Evolutionary conservation across 2,113 vertebrate genomes (phyloP), one percentile per base, ranked within the genome.

Genomic region (Neoarius graeffei): DNA sequence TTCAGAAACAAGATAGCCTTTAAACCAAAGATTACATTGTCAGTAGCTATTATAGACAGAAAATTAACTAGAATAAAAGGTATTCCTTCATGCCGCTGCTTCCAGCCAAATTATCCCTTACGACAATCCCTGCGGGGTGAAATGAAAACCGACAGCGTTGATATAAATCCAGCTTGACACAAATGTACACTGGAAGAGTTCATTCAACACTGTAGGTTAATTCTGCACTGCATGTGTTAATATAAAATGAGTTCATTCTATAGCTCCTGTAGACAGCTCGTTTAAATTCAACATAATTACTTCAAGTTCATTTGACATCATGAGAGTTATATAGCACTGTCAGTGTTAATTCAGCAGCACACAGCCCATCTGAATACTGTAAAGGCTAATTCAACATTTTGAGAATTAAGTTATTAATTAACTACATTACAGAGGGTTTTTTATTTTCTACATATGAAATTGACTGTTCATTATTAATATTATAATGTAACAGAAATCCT

Each of bases 1-100:
- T 84, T 91, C 88, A 87, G 77, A 81, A 91, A 92, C 89, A 88
- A 86, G 93, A 87, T 91, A 80, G 25, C 52, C 13, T 80, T 80
- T 80, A 59, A 81, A 57, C 50, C 54, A 30, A 11, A 59, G 7
- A 81, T 81, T 30, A 35, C n/a, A 35, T 2, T 81, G 17, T 30
- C 19, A 54, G 20, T 52, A 42, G 42, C 42, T 42, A 80, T 80
- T 27, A 80, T 54, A 80, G 52, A 56, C 14, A 56, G 52, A 80
- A 80, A 27, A 80, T 56, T 80, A 30, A 25, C 74, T 52, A 50
- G 56, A 80, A 80, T 80, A 80, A 56, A 54, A 35, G 30, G 30
- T 48, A 82, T 62, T 82, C 30, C 20, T 48, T 62, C 57, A 62
- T 48, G 80, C 27, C 27, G 27, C 54, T 81, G 79, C 79, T 59